Evolutionary conservation across 2,113 vertebrate species (phyloP), one percentile per base, ranked within the genome.

Genomic region (Proteles cristata): DNA sequence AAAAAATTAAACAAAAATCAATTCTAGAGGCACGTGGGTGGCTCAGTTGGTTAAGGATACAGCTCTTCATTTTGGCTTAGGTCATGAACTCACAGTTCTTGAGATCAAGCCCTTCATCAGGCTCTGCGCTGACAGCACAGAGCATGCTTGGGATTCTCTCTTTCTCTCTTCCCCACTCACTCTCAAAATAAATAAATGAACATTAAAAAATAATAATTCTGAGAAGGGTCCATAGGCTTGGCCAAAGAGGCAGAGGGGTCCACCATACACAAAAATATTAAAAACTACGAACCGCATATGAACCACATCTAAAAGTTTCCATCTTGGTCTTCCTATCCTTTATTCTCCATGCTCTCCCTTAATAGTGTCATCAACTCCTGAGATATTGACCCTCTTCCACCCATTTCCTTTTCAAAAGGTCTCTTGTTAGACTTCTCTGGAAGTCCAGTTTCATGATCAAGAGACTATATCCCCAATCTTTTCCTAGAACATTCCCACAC

Each of bases 391-490:
- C 4, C 23, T 91, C 25, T 82, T 53, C 68, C 61, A 23, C 61
- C 15, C 26, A 48, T 48, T 84, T 53, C 48, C 76, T 84, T 79
- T 88, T 71, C 25, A 53, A 80, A 92, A 43, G 23, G 61, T 21
- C 26, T 61, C 43, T 71, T 81, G 3, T 76, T 43, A 4, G 33
- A 14, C 26, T 19, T 73, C 63, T 79, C n/a, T 92, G 35, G 61
- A 83, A 94, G 73, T 58, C 11, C 21, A 80, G 31, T 21, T 74
- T 92, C 74, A 81, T 68, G 89, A 85, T 93, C 80, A 53, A 85
- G 77, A 92, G 84, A 53, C 61, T 89, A 25, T 39, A n/a, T 50
- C 61, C 7, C 55, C 1, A 85, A 25, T 17, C 9, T 74, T 84
- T 85, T 63, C 28, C 74, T 90, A 68, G 48, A 94, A 81, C 17